Conservation (phyloP, 2,113 vertebrate species). For the Corapipo altera region DNA sequence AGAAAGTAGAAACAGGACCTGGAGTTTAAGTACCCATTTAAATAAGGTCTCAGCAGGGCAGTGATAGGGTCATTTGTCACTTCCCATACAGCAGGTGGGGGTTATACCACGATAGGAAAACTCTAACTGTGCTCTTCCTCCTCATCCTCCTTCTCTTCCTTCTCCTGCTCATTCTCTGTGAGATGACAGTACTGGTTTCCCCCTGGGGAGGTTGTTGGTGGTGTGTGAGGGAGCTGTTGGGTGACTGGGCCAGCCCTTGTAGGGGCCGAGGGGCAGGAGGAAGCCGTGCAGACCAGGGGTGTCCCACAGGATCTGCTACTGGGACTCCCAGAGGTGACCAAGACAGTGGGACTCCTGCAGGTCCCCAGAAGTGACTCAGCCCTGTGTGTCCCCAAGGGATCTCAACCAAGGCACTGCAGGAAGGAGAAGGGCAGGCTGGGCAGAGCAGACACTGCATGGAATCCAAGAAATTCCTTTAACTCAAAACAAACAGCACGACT, state of each 20-base stretch:
- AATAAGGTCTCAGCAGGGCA: neutral
- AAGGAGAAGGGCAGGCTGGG: neutral
- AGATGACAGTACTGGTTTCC: neutral
- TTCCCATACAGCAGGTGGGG: neutral
- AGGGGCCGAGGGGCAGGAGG: neutral
- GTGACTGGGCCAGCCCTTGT: neutral
- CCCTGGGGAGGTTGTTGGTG: neutral
- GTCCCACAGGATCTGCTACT: neutral
- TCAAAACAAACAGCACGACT: neutral
- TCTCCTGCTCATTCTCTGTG: neutral
- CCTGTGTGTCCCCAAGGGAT: neutral
- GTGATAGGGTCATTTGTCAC: neutral
- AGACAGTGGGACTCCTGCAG: no score
- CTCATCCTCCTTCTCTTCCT: neutral
- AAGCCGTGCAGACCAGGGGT: neutral
- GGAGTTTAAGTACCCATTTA: neutral
- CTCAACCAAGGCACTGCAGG: accelerated
- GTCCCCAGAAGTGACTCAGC: neutral
- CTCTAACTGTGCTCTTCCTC: neutral
- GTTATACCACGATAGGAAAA: neutral
- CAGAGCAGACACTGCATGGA: neutral
- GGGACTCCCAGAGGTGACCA: neutral
- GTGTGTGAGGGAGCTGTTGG: neutral
- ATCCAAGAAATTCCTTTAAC: neutral
- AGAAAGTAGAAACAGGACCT: neutral